Base-by-base conservation (phyloP, 2,113 vertebrate genomes). In the Sebastes schlegelii region DNA sequence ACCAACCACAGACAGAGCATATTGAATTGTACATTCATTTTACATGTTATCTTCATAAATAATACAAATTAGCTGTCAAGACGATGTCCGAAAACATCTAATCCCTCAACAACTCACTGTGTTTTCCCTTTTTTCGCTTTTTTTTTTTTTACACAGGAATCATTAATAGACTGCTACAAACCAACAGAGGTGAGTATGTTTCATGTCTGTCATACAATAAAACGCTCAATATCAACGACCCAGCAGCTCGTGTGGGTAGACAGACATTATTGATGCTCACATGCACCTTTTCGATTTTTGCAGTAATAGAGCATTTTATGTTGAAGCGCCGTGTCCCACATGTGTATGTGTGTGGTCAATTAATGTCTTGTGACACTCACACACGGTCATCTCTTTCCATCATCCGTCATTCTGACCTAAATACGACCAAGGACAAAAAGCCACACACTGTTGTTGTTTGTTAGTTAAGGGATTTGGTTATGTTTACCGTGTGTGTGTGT, bases 151-250 rank as follows among this genome's bases (percentile, higher is more conserved):
- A 3, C 51, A 77, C 77, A 99, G 97, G 97, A 97, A 95, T 97
- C 97, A 77, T 94, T 99, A 90, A 96, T 94, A 96, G 97, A 98
- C 95, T 99, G 97, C 96, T 97, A 97, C 95, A 99, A 98, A 96
- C 97, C 97, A 92, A 98, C 97, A 96, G 97, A 98, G 96, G 97
- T 98, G 95, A 97, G 91, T 94, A 79, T 58, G 49, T 65, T 80
- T 34, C 49, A 5, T 67, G 65, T 66, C 43, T 69, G 2, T 55
- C n/a, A 12, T 26, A 65, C 72, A 66, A 21, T 58, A 26, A 77
- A 73, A 55, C 5, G 2, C 40, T 86, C 51, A 63, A 73, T 21
- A 46, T n/a, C 45, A 74, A 7, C 67, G 49, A 74, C 51, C 21
- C 16, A 48, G 21, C 11, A 43, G 19, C 40, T 17, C 34, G 10